Evolutionary conservation across 1,140 invertebrate species (phyloP).

Genomic region (Daktulosphaira vitifoliae): DNA sequence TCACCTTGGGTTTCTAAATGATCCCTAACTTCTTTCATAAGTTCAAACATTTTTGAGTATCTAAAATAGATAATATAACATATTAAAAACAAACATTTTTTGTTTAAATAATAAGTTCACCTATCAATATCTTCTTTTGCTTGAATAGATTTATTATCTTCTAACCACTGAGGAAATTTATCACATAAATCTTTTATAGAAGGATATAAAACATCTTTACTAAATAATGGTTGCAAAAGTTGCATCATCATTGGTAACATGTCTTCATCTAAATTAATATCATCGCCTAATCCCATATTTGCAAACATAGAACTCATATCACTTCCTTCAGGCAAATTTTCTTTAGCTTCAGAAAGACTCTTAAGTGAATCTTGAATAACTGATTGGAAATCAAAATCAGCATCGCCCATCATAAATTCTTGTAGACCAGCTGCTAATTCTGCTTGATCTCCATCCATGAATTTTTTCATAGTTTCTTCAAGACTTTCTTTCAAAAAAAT

Average conservation of each 20-base stretch:
- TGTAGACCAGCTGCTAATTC: neutral
- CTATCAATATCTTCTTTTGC: constrained; percentile 13
- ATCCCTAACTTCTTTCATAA: constrained; percentile 14
- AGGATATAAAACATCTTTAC: constrained; percentile 14
- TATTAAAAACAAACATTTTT: too few relatives aligned
- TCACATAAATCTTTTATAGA: constrained; percentile 25
- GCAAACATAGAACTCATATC: constrained; percentile 22
- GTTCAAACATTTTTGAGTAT: constrained; percentile 12
- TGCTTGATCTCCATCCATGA: constrained; percentile 17
- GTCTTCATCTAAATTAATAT: neutral
- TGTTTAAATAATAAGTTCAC: neutral
- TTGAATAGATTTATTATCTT: neutral
- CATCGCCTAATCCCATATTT: constrained; percentile 8
- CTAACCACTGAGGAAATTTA: constrained; percentile 19
- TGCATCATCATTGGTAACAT: constrained; percentile 25
- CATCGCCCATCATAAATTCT: constrained; percentile 13
- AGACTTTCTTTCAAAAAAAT: constrained; percentile 14
- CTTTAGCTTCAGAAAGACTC: constrained; percentile 13
- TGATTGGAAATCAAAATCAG: constrained; percentile 6
- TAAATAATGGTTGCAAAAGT: constrained; percentile 14
- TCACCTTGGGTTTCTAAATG: constrained; percentile 23
- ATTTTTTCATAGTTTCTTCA: constrained; percentile 26
- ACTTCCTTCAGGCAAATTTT: constrained; percentile 7
- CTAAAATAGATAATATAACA: neutral
- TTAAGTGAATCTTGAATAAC: constrained; percentile 26